Evolutionary conservation across 2,113 vertebrate species (phyloP).

Genomic region (Gymnocephalus cernua): DNA sequence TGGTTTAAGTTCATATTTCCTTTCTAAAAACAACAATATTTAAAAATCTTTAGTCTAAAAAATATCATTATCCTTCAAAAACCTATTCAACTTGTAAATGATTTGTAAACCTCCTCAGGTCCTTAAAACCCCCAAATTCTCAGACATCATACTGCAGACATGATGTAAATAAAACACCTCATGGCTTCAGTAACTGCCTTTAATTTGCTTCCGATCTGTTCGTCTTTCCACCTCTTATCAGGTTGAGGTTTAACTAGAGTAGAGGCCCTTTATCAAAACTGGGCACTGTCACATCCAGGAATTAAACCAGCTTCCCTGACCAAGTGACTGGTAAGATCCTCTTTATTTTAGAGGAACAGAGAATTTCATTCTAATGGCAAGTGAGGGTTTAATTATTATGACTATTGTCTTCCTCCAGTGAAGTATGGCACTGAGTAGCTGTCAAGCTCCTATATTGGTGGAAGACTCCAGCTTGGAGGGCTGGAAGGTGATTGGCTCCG

Average conservation of each 20-base stretch:
- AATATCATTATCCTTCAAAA: no score
- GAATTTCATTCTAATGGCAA: background rate
- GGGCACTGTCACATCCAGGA: background rate
- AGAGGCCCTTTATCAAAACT: background rate
- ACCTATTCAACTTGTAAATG: no score
- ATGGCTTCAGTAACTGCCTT: no score
- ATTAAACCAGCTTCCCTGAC: background rate
- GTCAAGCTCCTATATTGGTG: background rate
- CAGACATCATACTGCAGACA: no score
- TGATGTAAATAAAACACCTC: no score
- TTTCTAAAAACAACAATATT: no score
- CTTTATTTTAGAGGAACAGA: background rate
- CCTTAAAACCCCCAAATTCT: no score
- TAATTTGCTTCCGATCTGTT: no score
- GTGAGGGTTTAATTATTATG: background rate
- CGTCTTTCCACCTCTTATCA: no score
- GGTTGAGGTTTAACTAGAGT: background rate
- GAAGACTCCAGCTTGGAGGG: constrained; percentile 45
- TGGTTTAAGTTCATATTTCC: no score
- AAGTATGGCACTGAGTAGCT: constrained; percentile 62
- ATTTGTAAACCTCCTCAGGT: no score
- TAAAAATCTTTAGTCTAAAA: no score
- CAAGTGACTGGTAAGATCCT: background rate
- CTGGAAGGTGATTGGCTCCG: constrained; percentile 71
- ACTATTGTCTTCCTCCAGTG: constrained; percentile 37